Conservation (phyloP, 2,113 vertebrate genomes). For the Aldabrachelys gigantea region DNA sequence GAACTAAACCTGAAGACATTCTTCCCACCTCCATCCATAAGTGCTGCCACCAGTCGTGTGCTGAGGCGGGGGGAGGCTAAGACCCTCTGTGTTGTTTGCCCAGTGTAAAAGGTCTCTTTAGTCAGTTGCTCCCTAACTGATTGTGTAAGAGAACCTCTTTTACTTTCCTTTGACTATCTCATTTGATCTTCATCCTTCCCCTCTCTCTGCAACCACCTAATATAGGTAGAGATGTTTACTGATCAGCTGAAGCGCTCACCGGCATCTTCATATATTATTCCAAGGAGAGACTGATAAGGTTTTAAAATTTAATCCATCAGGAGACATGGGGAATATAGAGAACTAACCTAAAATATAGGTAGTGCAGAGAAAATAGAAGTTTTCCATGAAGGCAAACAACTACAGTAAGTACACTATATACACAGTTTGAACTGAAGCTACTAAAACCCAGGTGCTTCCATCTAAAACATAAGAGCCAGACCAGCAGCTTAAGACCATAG, state of each 20-base stretch:
- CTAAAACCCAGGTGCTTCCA: background rate
- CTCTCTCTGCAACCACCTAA: background rate
- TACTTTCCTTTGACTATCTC: no score
- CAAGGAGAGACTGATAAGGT: background rate
- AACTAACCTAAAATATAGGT: background rate
- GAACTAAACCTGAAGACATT: background rate
- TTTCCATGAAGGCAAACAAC: background rate
- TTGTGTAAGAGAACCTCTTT: background rate
- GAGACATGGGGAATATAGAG: background rate
- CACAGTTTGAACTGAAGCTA: background rate
- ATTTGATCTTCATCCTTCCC: background rate
- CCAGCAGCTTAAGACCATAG: fast-evolving
- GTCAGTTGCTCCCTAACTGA: background rate
- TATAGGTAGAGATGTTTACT: background rate
- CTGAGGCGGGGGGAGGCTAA: fast-evolving
- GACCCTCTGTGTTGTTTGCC: background rate
- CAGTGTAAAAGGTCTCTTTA: background rate
- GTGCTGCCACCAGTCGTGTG: background rate
- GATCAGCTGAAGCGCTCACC: background rate
- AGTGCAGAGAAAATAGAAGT: background rate
- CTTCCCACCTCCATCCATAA: background rate
- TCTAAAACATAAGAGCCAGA: background rate
- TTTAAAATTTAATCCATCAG: background rate
- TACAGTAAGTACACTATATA: background rate
- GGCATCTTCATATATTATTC: background rate